These are phyloP conservation scores for Mechanitis messenoides DNA, from an alignment of 2,888 invertebrate genomes.

Conservation along the genomic window DNA sequence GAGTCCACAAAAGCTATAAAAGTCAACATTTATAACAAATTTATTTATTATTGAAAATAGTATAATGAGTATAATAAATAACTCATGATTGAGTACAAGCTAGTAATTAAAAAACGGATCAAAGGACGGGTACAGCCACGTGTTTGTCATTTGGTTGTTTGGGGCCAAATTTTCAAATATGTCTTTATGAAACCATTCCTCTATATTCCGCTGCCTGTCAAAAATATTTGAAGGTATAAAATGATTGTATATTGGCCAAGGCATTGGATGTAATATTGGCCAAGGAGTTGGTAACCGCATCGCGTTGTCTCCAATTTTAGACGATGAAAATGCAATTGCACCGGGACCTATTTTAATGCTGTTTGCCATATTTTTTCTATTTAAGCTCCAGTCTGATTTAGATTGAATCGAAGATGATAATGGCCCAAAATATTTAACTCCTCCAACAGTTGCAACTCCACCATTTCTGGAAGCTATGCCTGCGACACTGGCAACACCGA, in stretches of 20 bases:
- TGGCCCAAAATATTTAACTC: slow-evolving; percentile 45
- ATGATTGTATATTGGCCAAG: slow-evolving; percentile 16
- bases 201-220: slow-evolving; percentile 27
- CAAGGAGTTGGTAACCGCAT: slow-evolving; percentile 29
- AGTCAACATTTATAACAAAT: too few relatives aligned
- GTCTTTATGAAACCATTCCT: slow-evolving; percentile 37
- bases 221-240: slow-evolving; percentile 29
- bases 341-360: slow-evolving; percentile 50
- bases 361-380: slow-evolving; percentile 26
- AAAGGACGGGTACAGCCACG: slow-evolving; percentile 46
- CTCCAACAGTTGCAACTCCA: slow-evolving; percentile 47
- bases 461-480: slow-evolving; percentile 51
- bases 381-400: not conserved
- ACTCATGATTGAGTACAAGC: slow-evolving; percentile 24
- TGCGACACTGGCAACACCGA: slow-evolving; percentile 49
- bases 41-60: too few relatives aligned
- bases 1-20: not conserved
- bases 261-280: slow-evolving; percentile 29
- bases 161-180: slow-evolving; percentile 37
- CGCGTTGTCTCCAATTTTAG: slow-evolving; percentile 39
- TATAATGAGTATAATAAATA: not conserved
- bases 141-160: slow-evolving; percentile 33
- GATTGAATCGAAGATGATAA: not conserved
- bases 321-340: slow-evolving; percentile 47
- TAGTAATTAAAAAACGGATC: slow-evolving; percentile 43